Conservation (phyloP, 1,140 invertebrate genomes). For the Samia ricini region DNA sequence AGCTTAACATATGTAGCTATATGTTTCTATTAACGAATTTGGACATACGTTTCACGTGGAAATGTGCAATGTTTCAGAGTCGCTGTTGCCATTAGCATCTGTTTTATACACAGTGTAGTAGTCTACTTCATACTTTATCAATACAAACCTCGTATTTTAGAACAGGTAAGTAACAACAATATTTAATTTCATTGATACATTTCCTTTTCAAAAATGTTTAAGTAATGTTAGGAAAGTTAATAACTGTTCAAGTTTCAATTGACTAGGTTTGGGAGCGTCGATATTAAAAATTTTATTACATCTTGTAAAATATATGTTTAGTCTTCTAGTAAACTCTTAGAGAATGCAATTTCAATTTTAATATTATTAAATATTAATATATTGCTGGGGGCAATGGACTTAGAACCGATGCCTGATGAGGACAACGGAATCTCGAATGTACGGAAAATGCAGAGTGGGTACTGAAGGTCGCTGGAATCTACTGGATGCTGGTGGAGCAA, state of each 20-base stretch:
- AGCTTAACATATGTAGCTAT: no score
- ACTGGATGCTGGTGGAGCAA: no score
- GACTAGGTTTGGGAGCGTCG: no score
- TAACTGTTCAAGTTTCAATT: neutral
- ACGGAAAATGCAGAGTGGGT: no score
- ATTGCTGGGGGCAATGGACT: no score
- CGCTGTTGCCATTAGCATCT: neutral
- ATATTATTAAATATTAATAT: neutral
- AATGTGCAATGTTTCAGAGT: neutral
- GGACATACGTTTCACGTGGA: no score
- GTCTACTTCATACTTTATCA: neutral
- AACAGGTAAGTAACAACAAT: neutral
- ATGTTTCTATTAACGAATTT: no score
- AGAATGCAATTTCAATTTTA: neutral
- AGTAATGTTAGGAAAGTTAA: neutral
- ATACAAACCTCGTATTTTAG: conserved; percentile 1
- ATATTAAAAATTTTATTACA: neutral
- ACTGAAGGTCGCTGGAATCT: neutral
- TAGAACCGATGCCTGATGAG: no score
- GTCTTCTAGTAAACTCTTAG: neutral
- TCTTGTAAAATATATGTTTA: neutral
- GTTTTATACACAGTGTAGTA: neutral
- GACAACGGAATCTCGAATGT: no score
- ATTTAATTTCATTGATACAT: neutral
- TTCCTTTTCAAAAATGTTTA: neutral